Evolutionary conservation across 2,797 vertebrate species (phyloP).

Genomic region (Onychomys leucogaster): DNA sequence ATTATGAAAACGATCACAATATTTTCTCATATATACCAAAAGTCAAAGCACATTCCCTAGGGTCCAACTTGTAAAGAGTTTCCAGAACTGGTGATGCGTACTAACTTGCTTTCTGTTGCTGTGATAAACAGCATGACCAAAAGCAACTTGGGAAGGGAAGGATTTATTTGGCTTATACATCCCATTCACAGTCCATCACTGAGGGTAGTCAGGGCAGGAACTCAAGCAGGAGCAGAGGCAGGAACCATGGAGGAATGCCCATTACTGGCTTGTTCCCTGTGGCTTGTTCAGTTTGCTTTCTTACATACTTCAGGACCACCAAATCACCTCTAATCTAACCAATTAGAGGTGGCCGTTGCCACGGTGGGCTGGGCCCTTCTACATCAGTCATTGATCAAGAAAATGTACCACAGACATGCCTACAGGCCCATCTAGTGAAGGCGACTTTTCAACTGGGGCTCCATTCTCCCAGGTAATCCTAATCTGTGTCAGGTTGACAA

Average conservation of each 20-base stretch:
- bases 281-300: not conserved
- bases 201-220: not conserved
- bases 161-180: not conserved
- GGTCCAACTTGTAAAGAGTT: not conserved
- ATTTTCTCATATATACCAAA: slow-evolving; percentile 28
- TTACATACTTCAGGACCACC: not conserved
- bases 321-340: too few species aligned
- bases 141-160: not conserved
- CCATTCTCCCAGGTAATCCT: not conserved
- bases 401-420: not conserved
- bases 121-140: not conserved
- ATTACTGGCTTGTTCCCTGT: not conserved
- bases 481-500: not conserved
- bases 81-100: not conserved
- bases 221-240: not conserved
- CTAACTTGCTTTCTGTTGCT: not conserved
- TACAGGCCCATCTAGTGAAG: not conserved
- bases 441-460: not conserved
- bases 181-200: not conserved
- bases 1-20: slow-evolving; percentile 31
- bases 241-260: not conserved
- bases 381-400: not conserved
- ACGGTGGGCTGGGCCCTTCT: not conserved
- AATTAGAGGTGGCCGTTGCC: not conserved
- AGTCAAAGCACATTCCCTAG: not conserved